phyloP scores from a whole-genome alignment of 2,888 invertebrate species.

The Icerya purchasi region DNA sequence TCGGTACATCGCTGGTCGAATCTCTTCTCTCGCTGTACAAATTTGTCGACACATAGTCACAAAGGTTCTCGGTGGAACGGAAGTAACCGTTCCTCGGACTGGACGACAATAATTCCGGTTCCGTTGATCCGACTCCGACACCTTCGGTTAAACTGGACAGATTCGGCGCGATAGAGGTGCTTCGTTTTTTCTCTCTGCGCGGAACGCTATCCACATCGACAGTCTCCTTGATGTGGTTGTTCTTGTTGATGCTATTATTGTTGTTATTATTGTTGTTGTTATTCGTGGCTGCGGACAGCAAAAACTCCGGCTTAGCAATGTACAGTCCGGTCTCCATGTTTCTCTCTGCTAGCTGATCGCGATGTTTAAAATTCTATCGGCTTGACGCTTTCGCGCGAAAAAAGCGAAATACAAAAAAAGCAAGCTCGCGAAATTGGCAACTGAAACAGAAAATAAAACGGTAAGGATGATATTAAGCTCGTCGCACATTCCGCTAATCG shows the following conservation, averaged over 20 bases:
- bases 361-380: too few relatives aligned
- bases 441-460: background rate
- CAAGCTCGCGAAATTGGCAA: background rate
- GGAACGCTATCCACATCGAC: background rate
- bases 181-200: slow-evolving; percentile 5
- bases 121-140: background rate
- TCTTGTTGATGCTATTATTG: background rate
- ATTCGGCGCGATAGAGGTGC: slow-evolving; percentile 4
- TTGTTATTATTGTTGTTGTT: background rate
- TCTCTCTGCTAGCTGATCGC: too few relatives aligned
- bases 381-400: too few relatives aligned
- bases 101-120: background rate
- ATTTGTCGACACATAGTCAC: slow-evolving; percentile 15
- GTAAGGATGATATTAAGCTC: background rate
- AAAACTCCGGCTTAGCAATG: background rate
- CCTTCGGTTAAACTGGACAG: slow-evolving; percentile 11
- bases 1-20: slow-evolving; percentile 24
- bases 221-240: background rate
- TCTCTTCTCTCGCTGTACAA: background rate
- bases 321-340: background rate
- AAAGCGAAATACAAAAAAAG: background rate
- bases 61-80: slow-evolving; percentile 11
- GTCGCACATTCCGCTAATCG: background rate
- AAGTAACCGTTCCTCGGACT: slow-evolving; percentile 10
- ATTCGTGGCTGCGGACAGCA: background rate